These are phyloP conservation scores for Anoura caudifer DNA, from an alignment of 2,113 vertebrate species.

Conservation along the genomic window DNA sequence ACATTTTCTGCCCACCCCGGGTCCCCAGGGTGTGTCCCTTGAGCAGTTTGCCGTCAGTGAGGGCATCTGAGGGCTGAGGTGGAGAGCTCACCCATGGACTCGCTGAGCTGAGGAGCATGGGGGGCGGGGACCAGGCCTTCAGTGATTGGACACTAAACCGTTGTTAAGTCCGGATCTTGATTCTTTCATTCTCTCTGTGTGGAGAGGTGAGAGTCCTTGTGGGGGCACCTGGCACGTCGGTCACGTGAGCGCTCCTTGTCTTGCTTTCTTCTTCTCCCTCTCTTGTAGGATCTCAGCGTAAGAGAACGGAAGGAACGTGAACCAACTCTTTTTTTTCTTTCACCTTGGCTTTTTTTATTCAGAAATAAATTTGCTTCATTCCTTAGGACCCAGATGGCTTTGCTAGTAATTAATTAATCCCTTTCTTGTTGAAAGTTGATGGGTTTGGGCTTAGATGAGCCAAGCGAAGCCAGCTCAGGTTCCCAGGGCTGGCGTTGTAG, in stretches of 20 bases:
- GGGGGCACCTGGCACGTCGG: rapidly evolving
- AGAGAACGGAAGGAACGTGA: not conserved
- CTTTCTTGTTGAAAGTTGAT: conserved; percentile 48
- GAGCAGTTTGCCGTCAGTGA: not conserved
- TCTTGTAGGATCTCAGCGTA: not conserved
- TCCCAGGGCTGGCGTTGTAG: not conserved
- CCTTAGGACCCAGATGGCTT: not conserved
- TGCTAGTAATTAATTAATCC: conserved; percentile 65
- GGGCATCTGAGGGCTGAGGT: not conserved
- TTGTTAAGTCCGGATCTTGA: not conserved
- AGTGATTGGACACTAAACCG: not conserved
- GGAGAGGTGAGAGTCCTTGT: not conserved
- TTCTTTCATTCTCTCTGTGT: not conserved
- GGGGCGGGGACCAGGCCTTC: not conserved
- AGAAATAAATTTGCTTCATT: conserved; percentile 61
- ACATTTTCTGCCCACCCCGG: rapidly evolving
- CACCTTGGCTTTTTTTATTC: conserved; percentile 50
- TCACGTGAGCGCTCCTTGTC: not conserved
- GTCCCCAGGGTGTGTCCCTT: rapidly evolving
- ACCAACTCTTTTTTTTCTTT: not conserved
- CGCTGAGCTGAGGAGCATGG: rapidly evolving
- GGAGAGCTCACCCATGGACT: not conserved
- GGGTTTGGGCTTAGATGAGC: not conserved
- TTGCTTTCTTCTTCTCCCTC: not conserved
- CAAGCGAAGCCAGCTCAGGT: not conserved